Percentiles rank a stretch among this genome's conserved stretches.
Conservation (phyloP, 2,888 invertebrate species). For the Pammene aurita region DNA sequence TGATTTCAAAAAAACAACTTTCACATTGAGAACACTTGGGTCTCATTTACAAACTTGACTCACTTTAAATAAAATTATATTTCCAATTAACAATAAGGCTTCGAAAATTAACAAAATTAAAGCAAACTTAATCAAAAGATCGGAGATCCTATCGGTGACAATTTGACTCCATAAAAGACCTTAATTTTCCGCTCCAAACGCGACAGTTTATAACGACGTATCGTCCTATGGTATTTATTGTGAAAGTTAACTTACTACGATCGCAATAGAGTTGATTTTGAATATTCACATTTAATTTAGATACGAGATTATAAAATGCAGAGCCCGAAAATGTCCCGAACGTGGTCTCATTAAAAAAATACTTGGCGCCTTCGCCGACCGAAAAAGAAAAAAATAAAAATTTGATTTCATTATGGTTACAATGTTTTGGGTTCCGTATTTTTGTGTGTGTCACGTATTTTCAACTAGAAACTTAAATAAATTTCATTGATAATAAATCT, state of each 20-base stretch:
- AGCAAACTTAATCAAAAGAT: constrained; percentile 38
- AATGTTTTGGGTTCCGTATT: constrained; percentile 30
- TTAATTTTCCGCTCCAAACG: constrained; percentile 40
- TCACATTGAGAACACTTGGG: not conserved
- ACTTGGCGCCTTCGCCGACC: constrained; percentile 39
- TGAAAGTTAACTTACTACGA: not conserved
- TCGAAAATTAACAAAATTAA: constrained; percentile 37
- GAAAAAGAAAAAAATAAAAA: constrained; percentile 25
- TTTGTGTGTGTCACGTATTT: not conserved
- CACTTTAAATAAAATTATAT: constrained; percentile 20
- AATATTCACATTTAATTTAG: not conserved
- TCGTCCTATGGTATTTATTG: not conserved
- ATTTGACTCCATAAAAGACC: constrained; percentile 42
- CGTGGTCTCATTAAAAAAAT: constrained; percentile 40
- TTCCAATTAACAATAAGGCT: constrained; percentile 34
- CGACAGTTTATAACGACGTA: not conserved
- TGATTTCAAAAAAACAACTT: not conserved
- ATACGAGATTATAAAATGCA: constrained; percentile 7
- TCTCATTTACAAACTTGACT: constrained; percentile 4
- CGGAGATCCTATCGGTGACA: constrained; percentile 41
- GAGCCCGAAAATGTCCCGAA: constrained; percentile 26
- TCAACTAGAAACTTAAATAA: too few relatives aligned
- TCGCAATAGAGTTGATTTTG: constrained; percentile 1
- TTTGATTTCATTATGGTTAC: constrained; percentile 29
- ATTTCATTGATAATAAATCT: not conserved